Conservation (phyloP, 2,797 vertebrate genomes). For the Philypnodon macrostomus region DNA sequence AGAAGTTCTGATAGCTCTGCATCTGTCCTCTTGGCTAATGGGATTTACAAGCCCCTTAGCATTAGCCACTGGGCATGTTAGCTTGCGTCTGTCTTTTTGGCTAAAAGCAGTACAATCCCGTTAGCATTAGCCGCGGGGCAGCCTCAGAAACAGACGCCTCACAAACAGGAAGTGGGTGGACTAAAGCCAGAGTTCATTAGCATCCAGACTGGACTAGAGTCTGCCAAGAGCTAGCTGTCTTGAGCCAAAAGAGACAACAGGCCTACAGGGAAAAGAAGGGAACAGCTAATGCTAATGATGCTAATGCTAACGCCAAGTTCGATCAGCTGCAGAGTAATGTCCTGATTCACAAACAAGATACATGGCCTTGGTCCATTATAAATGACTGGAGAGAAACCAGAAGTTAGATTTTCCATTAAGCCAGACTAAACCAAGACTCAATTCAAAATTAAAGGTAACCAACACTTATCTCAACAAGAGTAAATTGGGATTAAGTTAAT, state of each 20-base stretch:
- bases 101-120: neutral
- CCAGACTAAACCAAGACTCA: no score
- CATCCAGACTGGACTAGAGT: neutral
- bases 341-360: neutral
- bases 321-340: conserved; percentile 2
- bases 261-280: neutral
- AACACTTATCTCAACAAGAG: no score
- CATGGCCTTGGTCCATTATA: neutral
- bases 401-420: no score
- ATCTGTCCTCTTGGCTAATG: no score
- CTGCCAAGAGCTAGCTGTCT: neutral
- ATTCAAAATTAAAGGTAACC: no score
- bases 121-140: conserved; percentile 11
- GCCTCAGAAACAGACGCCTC: conserved; percentile 5
- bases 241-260: conserved; percentile 2
- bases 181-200: neutral
- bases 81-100: conserved; percentile 4
- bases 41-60: conserved; percentile 1
- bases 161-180: neutral
- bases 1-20: no score
- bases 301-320: neutral
- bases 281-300: neutral
- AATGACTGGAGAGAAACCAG: neutral
- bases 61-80: neutral
- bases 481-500: no score